A percentile compares a stretch with the other conserved stretches of the same genome.
phyloP scores from a whole-genome alignment of 1,140 invertebrate species.

The Neuroterus valhalla region DNA sequence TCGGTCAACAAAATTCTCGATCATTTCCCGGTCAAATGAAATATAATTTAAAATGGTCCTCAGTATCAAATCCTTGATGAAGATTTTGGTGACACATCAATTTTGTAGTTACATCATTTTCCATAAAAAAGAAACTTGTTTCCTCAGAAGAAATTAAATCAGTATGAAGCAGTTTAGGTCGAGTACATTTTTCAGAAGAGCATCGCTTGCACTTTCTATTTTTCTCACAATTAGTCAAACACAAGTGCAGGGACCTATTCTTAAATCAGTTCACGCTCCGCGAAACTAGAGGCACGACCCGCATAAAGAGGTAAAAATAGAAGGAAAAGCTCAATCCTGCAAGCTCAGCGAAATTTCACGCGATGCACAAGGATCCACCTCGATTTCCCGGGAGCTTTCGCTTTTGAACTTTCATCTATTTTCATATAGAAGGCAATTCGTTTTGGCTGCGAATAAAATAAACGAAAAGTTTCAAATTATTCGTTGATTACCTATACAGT shows the following conservation, averaged over 20 bases:
- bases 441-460: no score
- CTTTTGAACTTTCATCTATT: slow-evolving; percentile 25
- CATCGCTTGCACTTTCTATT: background rate
- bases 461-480: no score
- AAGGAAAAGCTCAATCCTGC: background rate
- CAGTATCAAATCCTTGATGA: no score
- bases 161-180: background rate
- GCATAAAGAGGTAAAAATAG: slow-evolving; percentile 26
- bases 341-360: slow-evolving; percentile 24
- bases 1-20: no score
- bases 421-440: background rate
- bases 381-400: slow-evolving; percentile 28
- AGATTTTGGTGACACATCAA: no score
- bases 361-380: slow-evolving; percentile 14
- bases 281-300: slow-evolving; percentile 18
- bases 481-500: no score
- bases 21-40: no score
- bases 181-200: background rate
- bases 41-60: no score
- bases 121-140: no score
- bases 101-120: no score
- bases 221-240: slow-evolving; percentile 10
- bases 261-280: slow-evolving; percentile 27
- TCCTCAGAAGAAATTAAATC: background rate
- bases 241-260: slow-evolving; percentile 4